Evolutionary conservation across 2,888 invertebrate species (phyloP), one percentile per base, ranked within the genome.

Genomic region (Mesoligia furuncula): DNA sequence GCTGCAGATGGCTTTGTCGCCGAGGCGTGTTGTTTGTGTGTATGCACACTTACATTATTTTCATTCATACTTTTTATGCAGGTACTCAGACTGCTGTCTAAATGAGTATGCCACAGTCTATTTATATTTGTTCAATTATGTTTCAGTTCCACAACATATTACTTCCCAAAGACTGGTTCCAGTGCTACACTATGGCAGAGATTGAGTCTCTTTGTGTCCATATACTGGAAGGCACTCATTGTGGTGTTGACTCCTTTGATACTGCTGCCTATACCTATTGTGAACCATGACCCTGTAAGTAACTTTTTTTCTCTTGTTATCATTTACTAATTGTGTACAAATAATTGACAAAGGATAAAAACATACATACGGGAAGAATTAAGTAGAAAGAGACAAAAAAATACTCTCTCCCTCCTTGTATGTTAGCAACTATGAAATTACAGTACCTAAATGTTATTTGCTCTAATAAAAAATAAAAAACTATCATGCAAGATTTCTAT

Each of bases 221-320:
- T 98, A 81, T 98, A 98, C 91, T 98, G 98, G 98, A 98, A 97
- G 91, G 97, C 98, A 3, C 88, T 98, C 0, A 96, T 98, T 75
- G 97, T 98, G 51, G 95, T 98, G 45, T 75, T 98, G 45, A 97
- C 98, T 88, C 98, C 98, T 0, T 86, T 98, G 8, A 76, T 98
- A 20, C 95, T 98, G 45, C 94, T 98, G 78, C 98, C 98, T 1
- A 96, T 98, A 79, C 97, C 98, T 79, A 93, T 98, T 11, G 66
- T 97, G 20, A 96, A 98, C 87, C 94, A 97, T 80, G 96, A 94
- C 69, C 94, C 95, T 90, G 97, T 97, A 92, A 96, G 97, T 87
- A 77, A 17, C 4, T 48, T 20, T 0, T 36, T 31, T 11, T n/a
- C 36, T 36, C 5, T 36, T 36, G 15, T 1, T 24, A 4, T 13